Conservation (phyloP, 2,113 vertebrate genomes). For the Nanorana parkeri region DNA sequence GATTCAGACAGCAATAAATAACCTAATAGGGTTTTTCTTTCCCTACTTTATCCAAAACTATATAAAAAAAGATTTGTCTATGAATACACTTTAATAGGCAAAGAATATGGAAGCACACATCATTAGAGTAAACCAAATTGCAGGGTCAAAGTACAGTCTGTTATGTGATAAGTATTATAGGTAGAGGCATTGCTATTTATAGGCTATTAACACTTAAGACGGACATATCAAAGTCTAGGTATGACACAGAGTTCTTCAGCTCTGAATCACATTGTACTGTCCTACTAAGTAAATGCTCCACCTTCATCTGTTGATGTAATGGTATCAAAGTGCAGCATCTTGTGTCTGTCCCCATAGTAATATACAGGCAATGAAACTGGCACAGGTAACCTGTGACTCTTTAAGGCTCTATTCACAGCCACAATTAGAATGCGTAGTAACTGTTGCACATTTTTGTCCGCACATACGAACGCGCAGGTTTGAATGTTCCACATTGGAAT, state of each 20-base stretch:
- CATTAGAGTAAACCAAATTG: not conserved
- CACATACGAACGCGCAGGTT: too few relatives aligned
- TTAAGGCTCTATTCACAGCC: too few relatives aligned
- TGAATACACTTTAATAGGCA: too few relatives aligned
- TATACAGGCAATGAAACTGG: not conserved
- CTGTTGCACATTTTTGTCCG: too few relatives aligned
- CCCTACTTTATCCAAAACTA: too few relatives aligned
- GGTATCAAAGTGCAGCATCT: not conserved
- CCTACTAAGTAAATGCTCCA: not conserved
- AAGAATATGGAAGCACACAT: not conserved
- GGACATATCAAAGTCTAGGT: too few relatives aligned
- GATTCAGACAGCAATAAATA: too few relatives aligned
- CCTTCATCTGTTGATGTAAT: not conserved
- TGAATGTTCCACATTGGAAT: too few relatives aligned
- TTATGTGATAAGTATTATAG: not conserved
- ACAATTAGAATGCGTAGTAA: too few relatives aligned
- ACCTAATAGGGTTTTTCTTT: too few relatives aligned
- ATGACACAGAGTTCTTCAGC: not conserved
- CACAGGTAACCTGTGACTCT: not conserved
- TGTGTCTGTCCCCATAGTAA: not conserved
- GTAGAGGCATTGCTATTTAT: not conserved
- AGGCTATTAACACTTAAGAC: not conserved
- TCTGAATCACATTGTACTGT: not conserved
- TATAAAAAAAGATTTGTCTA: not conserved
- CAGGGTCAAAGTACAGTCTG: not conserved